Conservation (phyloP, 2,888 invertebrate genomes). For the Melanophora roralis region DNA sequence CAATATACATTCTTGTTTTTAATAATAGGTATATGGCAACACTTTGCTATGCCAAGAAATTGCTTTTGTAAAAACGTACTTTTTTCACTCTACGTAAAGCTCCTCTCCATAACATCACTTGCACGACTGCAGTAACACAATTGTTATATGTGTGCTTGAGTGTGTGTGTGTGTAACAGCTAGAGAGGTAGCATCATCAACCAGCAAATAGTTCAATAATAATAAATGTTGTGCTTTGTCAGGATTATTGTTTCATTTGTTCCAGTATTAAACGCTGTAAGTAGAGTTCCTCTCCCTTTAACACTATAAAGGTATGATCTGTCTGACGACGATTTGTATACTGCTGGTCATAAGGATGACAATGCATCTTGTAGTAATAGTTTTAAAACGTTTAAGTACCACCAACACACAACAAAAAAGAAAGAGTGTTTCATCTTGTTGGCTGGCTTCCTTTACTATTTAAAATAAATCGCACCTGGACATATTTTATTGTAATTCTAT, state of each 20-base stretch:
- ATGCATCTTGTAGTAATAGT: slow-evolving; percentile 45
- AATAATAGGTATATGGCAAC: too few species aligned
- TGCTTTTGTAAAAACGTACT: slow-evolving; percentile 32
- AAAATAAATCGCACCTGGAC: slow-evolving; percentile 73
- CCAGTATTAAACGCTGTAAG: slow-evolving; percentile 51
- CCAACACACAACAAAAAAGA: too few species aligned
- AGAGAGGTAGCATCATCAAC: neutral
- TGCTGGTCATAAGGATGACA: slow-evolving; percentile 31
- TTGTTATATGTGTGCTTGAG: too few species aligned
- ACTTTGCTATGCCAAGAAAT: too few species aligned
- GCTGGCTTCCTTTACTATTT: slow-evolving; percentile 30
- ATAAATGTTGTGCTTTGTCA: slow-evolving; percentile 74
- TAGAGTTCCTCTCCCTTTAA: neutral
- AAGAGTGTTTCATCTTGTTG: neutral
- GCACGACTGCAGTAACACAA: too few species aligned
- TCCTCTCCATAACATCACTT: neutral
- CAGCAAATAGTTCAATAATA: slow-evolving; percentile 71
- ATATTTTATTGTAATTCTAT: too few species aligned
- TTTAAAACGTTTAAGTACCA: slow-evolving; percentile 60
- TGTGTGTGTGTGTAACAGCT: neutral
- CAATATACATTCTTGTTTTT: too few species aligned
- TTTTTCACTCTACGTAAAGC: slow-evolving; percentile 4
- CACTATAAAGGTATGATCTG: neutral
- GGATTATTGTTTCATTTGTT: slow-evolving; percentile 72
- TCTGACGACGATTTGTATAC: neutral